Evolutionary conservation across 2,888 invertebrate genomes (phyloP), one percentile per base, ranked within the genome.

Genomic region (Chloroclysta siterata): DNA sequence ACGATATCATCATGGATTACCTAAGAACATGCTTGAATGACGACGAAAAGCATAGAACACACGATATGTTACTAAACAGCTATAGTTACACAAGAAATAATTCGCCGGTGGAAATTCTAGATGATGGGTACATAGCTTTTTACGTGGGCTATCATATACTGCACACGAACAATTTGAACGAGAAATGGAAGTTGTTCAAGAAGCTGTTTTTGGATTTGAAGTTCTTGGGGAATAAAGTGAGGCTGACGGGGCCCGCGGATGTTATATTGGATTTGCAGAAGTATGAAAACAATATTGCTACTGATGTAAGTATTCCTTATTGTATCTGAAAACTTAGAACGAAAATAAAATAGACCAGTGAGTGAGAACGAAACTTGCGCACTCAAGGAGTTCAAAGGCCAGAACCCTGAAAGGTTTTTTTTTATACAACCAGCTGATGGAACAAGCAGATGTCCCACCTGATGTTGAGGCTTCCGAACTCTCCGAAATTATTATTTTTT

Each of bases 61-160:
- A 96, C 70, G 81, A 83, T 53, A 91, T 92, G 28, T 90, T 96
- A 36, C 83, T 96, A 5, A 87, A 92, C 14, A 94, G 93, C 57
- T 96, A 96, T 76, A 78, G 88, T 13, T 89, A 89, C 65, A 84
- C 83, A 15, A 94, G 93, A 51, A 81, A 85, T 7, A 90, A 94
- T 71, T 93, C 93, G 0, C 85, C 92, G 29, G 89, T 94, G 0
- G 93, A 94, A 62, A 90, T 96, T 15, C 94, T 95, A 0, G 93
- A 95, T 67, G 96, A 96, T 77, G 95, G 95, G 53, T 97, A 97
- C 76, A 95, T 96, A 73, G 95, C 94, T 11, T 95, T 94, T 41
- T 96, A 95, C 76, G 93, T 96, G 54, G 96, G 96, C 7, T 95
- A 96, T 76, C 96, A 96, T 82, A 88, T 96, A 63, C 89, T 93